phyloP scores from a whole-genome alignment of 2,113 vertebrate species.

The Acrocephalus kingi region DNA sequence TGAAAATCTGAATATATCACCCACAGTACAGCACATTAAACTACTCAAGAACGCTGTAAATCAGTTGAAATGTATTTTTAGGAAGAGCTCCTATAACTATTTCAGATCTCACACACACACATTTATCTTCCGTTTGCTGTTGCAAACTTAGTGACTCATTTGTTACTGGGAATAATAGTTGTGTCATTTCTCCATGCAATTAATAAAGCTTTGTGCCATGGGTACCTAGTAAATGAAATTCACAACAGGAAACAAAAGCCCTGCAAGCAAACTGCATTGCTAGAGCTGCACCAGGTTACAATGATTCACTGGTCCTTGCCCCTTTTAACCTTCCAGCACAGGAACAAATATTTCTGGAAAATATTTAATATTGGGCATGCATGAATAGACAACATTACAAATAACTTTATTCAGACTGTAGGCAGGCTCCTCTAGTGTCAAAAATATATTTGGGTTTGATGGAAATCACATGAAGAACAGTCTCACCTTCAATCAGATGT shows the following conservation, averaged over 20 bases:
- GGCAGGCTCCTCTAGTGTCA: background rate
- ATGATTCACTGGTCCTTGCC: background rate
- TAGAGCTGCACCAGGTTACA: background rate
- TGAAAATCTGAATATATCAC: background rate
- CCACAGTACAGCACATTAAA: background rate
- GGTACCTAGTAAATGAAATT: background rate
- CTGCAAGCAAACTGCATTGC: background rate
- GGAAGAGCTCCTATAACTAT: background rate
- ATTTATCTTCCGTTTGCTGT: background rate
- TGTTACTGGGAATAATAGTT: slow-evolving; percentile 36
- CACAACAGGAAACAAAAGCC: slow-evolving; percentile 41
- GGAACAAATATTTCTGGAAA: background rate
- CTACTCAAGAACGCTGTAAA: slow-evolving; percentile 8
- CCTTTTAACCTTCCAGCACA: background rate
- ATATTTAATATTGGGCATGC: background rate
- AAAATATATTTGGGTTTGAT: background rate
- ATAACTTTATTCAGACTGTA: background rate
- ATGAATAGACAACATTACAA: background rate
- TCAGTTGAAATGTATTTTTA: slow-evolving; percentile 39
- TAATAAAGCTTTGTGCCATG: slow-evolving; percentile 26
- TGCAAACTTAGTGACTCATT: slow-evolving; percentile 30
- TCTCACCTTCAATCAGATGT: background rate
- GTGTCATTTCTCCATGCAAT: background rate
- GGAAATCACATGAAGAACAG: background rate
- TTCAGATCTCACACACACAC: background rate